These are phyloP conservation scores for Samia ricini DNA, from an alignment of 1,140 invertebrate genomes.

Conservation along the genomic window DNA sequence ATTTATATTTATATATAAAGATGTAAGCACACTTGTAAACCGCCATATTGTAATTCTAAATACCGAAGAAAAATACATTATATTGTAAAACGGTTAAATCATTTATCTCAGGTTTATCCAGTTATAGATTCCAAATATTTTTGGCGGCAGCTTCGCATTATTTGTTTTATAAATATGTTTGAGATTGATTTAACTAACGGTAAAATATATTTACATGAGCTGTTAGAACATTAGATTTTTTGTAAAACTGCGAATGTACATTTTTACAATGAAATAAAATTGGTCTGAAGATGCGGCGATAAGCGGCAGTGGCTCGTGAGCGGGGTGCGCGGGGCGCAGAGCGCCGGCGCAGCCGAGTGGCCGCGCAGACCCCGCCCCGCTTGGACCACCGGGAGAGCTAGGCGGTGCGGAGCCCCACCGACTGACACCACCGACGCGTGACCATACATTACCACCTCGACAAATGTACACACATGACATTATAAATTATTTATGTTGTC, in stretches of 20 bases:
- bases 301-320: conserved; percentile 46
- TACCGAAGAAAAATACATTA: too few relatives aligned
- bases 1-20: too few relatives aligned
- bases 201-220: background rate
- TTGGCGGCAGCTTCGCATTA: background rate
- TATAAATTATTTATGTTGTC: conserved; percentile 49
- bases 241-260: conserved; percentile 18
- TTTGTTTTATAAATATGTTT: background rate
- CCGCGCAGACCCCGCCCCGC: conserved; percentile 69
- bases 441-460: conserved; percentile 33
- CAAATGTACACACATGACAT: conserved; percentile 52
- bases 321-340: conserved; percentile 30
- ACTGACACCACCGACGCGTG: conserved; percentile 12
- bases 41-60: too few relatives aligned
- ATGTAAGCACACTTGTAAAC: too few relatives aligned
- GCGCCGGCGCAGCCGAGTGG: conserved; percentile 53
- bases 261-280: conserved; percentile 60
- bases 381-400: conserved; percentile 69
- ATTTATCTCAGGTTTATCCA: too few relatives aligned
- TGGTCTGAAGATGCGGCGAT: conserved; percentile 67
- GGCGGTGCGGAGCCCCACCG: conserved; percentile 45
- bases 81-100: too few relatives aligned
- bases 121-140: too few relatives aligned
- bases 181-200: background rate
- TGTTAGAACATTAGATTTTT: background rate